Evolutionary conservation across 64 coral and sea anemone genomes (phyloP).

Genomic region (Dendrophyllia cribrosa): DNA sequence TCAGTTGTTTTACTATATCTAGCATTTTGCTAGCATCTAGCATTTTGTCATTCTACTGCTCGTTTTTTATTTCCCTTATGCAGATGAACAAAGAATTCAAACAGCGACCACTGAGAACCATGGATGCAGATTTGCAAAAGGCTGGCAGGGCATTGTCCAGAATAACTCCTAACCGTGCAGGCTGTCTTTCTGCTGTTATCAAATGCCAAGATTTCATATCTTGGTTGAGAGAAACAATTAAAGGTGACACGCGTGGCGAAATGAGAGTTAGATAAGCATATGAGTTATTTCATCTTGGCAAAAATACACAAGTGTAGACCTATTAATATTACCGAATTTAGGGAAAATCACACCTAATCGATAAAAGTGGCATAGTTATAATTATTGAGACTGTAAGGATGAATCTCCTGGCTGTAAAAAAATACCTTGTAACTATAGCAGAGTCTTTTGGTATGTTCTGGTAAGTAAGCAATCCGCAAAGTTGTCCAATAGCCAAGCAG

Average conservation of each 20-base stretch:
- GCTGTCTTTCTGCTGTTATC: conserved; percentile 38
- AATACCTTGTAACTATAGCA: no score
- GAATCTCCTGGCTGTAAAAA: no score
- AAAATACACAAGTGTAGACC: no score
- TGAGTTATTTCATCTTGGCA: no score
- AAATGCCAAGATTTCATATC: conserved; percentile 26
- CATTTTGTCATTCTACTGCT: not conserved
- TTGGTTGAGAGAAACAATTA: conserved; percentile 39
- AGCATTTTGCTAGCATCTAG: not conserved
- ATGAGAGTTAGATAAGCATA: not conserved
- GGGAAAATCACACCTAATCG: no score
- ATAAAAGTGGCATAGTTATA: no score
- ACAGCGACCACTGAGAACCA: conserved; percentile 6
- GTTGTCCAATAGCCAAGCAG: no score
- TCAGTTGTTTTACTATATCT: no score
- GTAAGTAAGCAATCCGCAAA: no score
- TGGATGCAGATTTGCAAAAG: not conserved
- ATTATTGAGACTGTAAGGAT: no score
- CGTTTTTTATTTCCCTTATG: not conserved
- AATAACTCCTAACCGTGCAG: not conserved
- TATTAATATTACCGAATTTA: no score
- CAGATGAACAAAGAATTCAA: conserved; percentile 53
- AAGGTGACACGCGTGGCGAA: not conserved
- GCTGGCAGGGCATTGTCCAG: not conserved
- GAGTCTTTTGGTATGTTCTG: no score